These are phyloP conservation scores for Brachynemurus nebulosus DNA, from an alignment of 2,888 invertebrate genomes.

Conservation along the genomic window DNA sequence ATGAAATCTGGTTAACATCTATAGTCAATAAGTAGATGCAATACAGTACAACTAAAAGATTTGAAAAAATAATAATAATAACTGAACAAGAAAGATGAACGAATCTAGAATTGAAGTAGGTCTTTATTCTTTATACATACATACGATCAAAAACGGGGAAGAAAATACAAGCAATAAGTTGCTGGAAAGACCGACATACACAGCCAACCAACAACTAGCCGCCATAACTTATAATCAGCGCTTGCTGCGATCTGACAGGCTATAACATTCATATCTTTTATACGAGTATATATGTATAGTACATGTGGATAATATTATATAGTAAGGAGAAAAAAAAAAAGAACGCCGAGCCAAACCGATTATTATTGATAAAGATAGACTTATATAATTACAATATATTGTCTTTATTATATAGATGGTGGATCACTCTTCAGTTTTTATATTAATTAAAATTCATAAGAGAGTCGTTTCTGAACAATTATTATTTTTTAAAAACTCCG, in stretches of 20 bases:
- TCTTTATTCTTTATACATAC: too few species aligned
- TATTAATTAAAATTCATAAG: constrained; percentile 5
- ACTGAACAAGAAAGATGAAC: too few species aligned
- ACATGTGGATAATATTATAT: background rate
- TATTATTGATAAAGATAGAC: constrained; percentile 1
- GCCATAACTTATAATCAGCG: constrained; percentile 7
- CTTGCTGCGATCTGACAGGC: constrained; percentile 7
- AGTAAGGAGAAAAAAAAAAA: background rate
- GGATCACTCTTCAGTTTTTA: background rate
- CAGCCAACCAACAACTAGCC: constrained; percentile 2
- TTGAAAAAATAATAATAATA: too few species aligned
- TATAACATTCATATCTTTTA: constrained; percentile 3
- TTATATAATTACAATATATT: constrained; percentile 2
- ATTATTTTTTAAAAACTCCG: constrained; percentile 6
- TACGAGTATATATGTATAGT: background rate
- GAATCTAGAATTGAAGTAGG: too few species aligned
- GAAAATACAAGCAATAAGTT: too few species aligned
- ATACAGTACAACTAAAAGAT: too few species aligned
- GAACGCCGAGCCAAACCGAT: too few species aligned
- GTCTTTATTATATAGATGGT: background rate
- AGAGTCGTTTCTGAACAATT: constrained; percentile 6
- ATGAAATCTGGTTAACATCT: too few species aligned
- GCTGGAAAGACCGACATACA: constrained; percentile 1
- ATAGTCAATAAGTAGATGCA: too few species aligned
- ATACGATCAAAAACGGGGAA: too few species aligned